A percentile compares a stretch with the other conserved stretches of the same genome.
phyloP scores from a whole-genome alignment of 2,797 vertebrate species.

The Channa striata region DNA sequence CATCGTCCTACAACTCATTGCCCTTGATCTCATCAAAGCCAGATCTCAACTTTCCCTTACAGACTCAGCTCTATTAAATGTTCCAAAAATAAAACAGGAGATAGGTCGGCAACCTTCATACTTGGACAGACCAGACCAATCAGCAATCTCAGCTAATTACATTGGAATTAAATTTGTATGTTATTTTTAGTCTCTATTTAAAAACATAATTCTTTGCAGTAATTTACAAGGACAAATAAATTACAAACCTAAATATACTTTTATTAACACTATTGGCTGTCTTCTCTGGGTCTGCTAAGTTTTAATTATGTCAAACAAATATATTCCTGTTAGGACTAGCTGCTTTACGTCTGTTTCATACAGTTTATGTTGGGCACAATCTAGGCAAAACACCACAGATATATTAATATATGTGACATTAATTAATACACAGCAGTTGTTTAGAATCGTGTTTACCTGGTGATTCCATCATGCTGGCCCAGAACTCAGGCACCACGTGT shows the following conservation, averaged over 20 bases:
- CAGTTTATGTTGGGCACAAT: neutral
- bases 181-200: no score
- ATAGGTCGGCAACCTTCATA: constrained; percentile 53
- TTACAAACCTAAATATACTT: no score
- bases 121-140: constrained; percentile 19
- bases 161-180: no score
- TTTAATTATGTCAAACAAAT: neutral
- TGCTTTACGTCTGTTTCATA: constrained; percentile 1
- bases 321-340: neutral
- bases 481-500: constrained; percentile 92
- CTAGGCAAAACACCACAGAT: neutral
- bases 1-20: constrained; percentile 12
- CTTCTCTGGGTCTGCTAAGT: neutral
- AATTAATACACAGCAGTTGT: neutral
- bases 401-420: neutral
- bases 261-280: no score
- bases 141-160: neutral
- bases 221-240: no score
- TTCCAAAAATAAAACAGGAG: constrained; percentile 48
- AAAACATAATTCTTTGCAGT: no score
- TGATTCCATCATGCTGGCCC: constrained; percentile 99
- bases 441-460: constrained; percentile 84
- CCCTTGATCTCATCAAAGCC: constrained; percentile 65
- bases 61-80: constrained; percentile 49
- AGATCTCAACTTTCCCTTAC: constrained; percentile 39